Evolutionary conservation across 2,113 vertebrate genomes (phyloP).

Genomic region (Turnix velox): DNA sequence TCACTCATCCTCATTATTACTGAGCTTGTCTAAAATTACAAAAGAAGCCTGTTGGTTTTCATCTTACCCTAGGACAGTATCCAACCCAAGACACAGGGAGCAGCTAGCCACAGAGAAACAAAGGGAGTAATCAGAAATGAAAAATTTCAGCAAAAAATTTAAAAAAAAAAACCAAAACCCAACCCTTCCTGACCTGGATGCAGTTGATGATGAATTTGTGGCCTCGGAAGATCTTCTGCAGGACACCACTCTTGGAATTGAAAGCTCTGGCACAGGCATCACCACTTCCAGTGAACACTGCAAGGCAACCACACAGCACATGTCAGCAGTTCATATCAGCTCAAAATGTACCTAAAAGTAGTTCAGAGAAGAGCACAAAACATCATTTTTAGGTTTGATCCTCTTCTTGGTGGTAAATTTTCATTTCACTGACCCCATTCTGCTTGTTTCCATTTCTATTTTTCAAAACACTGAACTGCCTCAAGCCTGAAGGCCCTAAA

Average conservation of each 20-base stretch:
- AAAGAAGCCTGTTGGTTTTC: not conserved
- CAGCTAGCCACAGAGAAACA: not conserved
- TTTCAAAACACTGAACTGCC: not conserved
- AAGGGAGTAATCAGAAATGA: not conserved
- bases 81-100: not conserved
- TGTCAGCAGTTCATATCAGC: not conserved
- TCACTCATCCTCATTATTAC: not conserved
- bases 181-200: constrained; percentile 72
- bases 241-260: constrained; percentile 71
- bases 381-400: not conserved
- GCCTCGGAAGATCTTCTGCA: constrained; percentile 79
- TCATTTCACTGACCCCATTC: not conserved
- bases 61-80: not conserved
- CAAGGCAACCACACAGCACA: not conserved
- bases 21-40: not conserved
- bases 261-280: constrained; percentile 80
- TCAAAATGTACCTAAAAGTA: not conserved
- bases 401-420: not conserved
- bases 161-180: no score
- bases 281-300: constrained; percentile 83
- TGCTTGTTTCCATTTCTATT: not conserved
- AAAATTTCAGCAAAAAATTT: not conserved
- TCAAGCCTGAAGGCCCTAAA: not conserved
- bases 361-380: rapidly evolving
- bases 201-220: constrained; percentile 82